Evolutionary conservation across 2,113 vertebrate genomes (phyloP).

Genomic region (Nyctibius bracteatus): DNA sequence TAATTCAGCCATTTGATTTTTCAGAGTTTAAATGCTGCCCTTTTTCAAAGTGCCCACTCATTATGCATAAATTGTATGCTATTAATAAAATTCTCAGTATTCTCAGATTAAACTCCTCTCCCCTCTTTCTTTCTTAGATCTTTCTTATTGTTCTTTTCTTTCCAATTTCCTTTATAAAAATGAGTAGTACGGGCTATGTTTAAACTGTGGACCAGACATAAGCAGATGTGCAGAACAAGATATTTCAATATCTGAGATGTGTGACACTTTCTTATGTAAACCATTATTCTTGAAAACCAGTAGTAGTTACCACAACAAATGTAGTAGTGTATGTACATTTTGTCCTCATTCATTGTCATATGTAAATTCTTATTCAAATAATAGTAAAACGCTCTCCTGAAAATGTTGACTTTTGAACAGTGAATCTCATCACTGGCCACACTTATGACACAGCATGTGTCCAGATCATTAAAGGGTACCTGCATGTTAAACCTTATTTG

Average conservation of each 20-base stretch:
- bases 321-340: background rate
- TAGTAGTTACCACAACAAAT: background rate
- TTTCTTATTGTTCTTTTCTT: background rate
- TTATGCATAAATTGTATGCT: background rate
- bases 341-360: background rate
- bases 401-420: background rate
- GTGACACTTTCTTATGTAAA: background rate
- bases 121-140: background rate
- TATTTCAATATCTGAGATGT: background rate
- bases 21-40: background rate
- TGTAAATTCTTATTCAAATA: background rate
- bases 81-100: background rate
- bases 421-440: background rate
- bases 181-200: background rate
- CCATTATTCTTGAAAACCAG: background rate
- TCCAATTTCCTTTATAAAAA: background rate
- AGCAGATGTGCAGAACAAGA: background rate
- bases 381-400: background rate
- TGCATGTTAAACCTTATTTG: background rate
- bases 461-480: background rate
- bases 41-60: background rate
- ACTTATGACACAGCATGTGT: background rate
- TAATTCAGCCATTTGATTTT: background rate
- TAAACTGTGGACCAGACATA: background rate
- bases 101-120: background rate